Base-by-base conservation (phyloP, 53 echinoderm and acorn worm species). In the Hippasteria phrygiana region DNA sequence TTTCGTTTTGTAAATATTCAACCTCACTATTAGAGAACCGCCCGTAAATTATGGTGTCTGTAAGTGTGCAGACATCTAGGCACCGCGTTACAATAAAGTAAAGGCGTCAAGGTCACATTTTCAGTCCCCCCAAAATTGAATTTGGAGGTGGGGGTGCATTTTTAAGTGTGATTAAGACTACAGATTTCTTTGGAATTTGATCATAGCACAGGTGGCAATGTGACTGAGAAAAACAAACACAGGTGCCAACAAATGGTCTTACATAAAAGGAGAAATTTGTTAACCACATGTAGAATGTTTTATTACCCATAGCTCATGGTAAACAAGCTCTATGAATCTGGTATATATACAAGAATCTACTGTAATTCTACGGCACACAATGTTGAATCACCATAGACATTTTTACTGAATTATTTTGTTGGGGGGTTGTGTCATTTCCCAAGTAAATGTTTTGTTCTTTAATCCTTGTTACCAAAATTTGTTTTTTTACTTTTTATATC, bases 41-140 rank as follows among this genome's bases (percentile, higher is more conserved):
- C 29, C n/a, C 41, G 36, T 81, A 65, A 81, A 81, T 81, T 43
- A 66, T 28, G 27, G 28, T 14, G 55, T 31, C 46, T 7, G 24
- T 55, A 39, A n/a, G n/a, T 12, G 3, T 9, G 56, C 54, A 45
- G 81, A 81, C 81, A 64, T 42, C 24, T 27, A 16, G 81, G 81
- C 81, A 81, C 81, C 81, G 27, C 1, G 33, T 27, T 17, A 43
- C 63, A 43, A 81, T 81, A 45, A 81, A 81, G 65, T 43, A 18
- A 65, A 4, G n/a, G 79, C 40, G 56, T 32, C 81, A 81, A 81
- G 81, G 63, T 46, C 47, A 34, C 51, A 27, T 26, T 18, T 10
- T 33, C 39, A 7, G 34, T 77, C 12, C 55, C 18, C 55, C 20
- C 56, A 53, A 33, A 32, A 10, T 67, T 48, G 43, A 50, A 33